Conservation (phyloP, 2,888 invertebrate species). For the Drosophila siamana region DNA sequence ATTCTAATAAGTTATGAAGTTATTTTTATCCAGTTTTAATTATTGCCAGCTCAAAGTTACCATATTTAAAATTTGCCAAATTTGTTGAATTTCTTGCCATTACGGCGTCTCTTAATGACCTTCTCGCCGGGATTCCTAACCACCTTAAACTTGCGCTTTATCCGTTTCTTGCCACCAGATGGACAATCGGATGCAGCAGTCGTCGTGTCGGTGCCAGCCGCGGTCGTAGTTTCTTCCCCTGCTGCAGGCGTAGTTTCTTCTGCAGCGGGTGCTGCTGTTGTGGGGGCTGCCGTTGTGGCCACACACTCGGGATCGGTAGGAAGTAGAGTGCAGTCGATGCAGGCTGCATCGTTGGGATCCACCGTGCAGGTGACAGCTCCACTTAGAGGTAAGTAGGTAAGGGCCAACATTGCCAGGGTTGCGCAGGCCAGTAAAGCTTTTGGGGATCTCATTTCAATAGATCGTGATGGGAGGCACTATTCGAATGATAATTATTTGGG, state of each 20-base stretch:
- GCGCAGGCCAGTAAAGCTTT: not conserved
- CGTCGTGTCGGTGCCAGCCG: not conserved
- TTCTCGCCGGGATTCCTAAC: not conserved
- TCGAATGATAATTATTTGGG: not conserved
- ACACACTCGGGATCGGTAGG: constrained; percentile 6
- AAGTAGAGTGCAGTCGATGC: not conserved
- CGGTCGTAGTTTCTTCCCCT: not conserved
- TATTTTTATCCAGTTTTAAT: no score
- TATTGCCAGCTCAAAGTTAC: no score
- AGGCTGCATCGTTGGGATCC: not conserved
- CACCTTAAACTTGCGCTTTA: not conserved
- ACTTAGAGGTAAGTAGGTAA: constrained; percentile 12
- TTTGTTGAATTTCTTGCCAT: not conserved
- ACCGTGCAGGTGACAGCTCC: constrained; percentile 11
- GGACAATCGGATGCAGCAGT: not conserved
- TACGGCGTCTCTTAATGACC: constrained; percentile 2
- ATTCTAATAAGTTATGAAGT: no score
- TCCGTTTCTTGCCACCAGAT: not conserved
- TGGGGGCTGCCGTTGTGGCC: not conserved
- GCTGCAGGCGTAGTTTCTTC: not conserved
- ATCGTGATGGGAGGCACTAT: not conserved
- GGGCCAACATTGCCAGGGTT: not conserved
- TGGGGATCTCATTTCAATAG: constrained; percentile 6
- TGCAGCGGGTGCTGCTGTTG: not conserved
- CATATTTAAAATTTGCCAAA: no score